These are phyloP conservation scores for Channa striata DNA, from an alignment of 2,797 vertebrate species.

Conservation along the genomic window DNA sequence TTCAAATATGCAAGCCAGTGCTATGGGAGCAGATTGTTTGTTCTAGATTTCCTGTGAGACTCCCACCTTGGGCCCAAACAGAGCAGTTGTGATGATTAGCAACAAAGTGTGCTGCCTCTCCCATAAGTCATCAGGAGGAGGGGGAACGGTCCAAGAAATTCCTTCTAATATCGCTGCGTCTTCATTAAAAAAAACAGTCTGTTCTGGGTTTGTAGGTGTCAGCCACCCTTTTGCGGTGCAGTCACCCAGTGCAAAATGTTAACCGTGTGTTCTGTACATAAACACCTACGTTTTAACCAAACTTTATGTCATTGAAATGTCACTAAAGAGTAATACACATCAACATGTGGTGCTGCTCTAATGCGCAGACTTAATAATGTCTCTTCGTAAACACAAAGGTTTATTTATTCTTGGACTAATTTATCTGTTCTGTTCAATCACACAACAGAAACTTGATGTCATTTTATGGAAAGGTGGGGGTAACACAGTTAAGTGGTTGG, in stretches of 20 bases:
- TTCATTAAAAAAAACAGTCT: slow-evolving; percentile 33
- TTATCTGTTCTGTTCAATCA: slow-evolving; percentile 59
- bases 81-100: slow-evolving; percentile 83
- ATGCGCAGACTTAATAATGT: slow-evolving; percentile 38
- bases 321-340: slow-evolving; percentile 41
- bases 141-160: slow-evolving; percentile 39
- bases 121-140: slow-evolving; percentile 62
- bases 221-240: slow-evolving; percentile 5
- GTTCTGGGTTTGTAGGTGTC: neutral
- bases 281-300: slow-evolving; percentile 23
- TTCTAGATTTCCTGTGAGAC: slow-evolving; percentile 84
- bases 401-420: slow-evolving; percentile 55
- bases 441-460: slow-evolving; percentile 56
- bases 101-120: slow-evolving; percentile 68
- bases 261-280: slow-evolving; percentile 27
- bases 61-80: slow-evolving; percentile 83
- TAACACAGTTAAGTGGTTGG: slow-evolving; percentile 72
- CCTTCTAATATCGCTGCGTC: slow-evolving; percentile 30
- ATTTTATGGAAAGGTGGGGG: slow-evolving; percentile 62
- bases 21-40: slow-evolving; percentile 83
- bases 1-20: slow-evolving; percentile 85
- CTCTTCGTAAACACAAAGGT: slow-evolving; percentile 56
- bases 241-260: slow-evolving; percentile 26
- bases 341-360: slow-evolving; percentile 46
- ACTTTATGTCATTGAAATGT: slow-evolving; percentile 35